Percentiles rank a stretch among this genome's conserved stretches.
Conservation (phyloP, 2,797 vertebrate genomes). For the Molossus molossus region DNA sequence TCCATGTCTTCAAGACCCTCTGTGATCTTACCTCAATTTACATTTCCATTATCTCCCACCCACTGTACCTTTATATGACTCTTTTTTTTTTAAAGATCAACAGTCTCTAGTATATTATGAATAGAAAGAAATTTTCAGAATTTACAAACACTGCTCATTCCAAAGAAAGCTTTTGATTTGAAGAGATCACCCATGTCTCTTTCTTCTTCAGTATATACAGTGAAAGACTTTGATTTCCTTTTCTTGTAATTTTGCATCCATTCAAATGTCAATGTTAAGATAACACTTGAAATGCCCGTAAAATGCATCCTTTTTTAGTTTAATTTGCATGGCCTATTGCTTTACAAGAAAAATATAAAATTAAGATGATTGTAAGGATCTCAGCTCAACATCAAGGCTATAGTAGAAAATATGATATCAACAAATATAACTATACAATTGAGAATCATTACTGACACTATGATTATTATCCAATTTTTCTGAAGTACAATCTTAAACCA, state of each 20-base stretch:
- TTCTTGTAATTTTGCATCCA: slow-evolving; percentile 88
- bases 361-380: slow-evolving; percentile 90
- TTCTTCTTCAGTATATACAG: slow-evolving; percentile 91
- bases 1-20: background rate
- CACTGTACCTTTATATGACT: background rate
- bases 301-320: slow-evolving; percentile 88
- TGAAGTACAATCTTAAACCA: slow-evolving; percentile 91
- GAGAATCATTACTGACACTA: slow-evolving; percentile 88
- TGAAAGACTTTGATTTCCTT: slow-evolving; percentile 92
- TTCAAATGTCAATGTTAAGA: slow-evolving; percentile 88
- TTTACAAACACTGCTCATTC: slow-evolving; percentile 93
- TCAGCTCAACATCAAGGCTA: slow-evolving; percentile 88
- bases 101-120: slow-evolving; percentile 95
- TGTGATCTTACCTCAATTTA: background rate
- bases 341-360: slow-evolving; percentile 90
- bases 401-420: slow-evolving; percentile 91
- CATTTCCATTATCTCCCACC: background rate
- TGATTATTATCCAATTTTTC: slow-evolving; percentile 90
- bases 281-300: slow-evolving; percentile 89
- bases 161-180: slow-evolving; percentile 88
- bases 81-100: slow-evolving; percentile 88
- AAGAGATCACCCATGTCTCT: slow-evolving; percentile 87
- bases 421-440: slow-evolving; percentile 91
- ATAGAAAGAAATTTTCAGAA: slow-evolving; percentile 93
- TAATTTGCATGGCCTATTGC: slow-evolving; percentile 88